Conservation (phyloP, 2,113 vertebrate genomes). For the Laticauda laticaudata region DNA sequence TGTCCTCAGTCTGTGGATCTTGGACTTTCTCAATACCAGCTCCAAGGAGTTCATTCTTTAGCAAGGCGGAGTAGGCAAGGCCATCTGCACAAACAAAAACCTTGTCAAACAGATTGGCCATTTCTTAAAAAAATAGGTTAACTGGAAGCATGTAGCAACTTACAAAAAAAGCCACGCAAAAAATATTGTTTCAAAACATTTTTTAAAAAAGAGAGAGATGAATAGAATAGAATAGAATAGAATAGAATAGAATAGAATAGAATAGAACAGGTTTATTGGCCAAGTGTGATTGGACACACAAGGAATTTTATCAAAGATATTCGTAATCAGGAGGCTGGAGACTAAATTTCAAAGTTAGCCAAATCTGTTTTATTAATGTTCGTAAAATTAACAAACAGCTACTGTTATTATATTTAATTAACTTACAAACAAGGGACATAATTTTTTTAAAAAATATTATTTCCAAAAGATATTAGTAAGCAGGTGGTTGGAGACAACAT, state of each 20-base stretch:
- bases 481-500: background rate
- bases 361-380: background rate
- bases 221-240: no score
- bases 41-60: conserved; percentile 94
- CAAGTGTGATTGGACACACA: no score
- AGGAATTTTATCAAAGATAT: background rate
- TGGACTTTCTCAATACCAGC: conserved; percentile 97
- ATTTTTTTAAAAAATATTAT: background rate
- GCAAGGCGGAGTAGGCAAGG: conserved; percentile 92
- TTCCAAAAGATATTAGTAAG: background rate
- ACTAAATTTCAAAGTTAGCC: background rate
- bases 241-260: no score
- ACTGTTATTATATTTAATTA: no score
- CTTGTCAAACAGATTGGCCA: background rate
- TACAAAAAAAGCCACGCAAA: background rate
- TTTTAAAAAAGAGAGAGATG: background rate
- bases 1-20: conserved; percentile 95
- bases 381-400: no score
- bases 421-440: no score
- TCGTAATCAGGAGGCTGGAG: background rate
- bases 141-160: background rate
- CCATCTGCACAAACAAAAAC: conserved; percentile 75
- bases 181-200: background rate
- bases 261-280: no score
- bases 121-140: background rate